Conservation (phyloP, 53 echinoderm and acorn worm species). For the Paracentrotus lividus region DNA sequence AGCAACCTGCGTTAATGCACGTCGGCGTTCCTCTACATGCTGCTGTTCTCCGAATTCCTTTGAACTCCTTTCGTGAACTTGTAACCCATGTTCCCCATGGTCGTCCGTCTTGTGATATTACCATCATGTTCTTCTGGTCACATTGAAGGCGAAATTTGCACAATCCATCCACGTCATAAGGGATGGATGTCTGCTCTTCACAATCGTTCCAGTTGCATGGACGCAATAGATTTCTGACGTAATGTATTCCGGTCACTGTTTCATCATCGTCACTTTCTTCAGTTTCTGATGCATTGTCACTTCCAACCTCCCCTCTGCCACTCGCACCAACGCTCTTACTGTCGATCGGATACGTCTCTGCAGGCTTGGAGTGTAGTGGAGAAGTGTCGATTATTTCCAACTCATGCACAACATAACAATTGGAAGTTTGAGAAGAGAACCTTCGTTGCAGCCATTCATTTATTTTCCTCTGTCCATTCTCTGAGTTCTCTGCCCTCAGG, state of each 20-base stretch:
- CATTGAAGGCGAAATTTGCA: slow-evolving; percentile 56
- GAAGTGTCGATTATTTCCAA: too few relatives aligned
- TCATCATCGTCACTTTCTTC: slow-evolving; percentile 25
- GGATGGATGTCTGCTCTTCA: slow-evolving; percentile 56
- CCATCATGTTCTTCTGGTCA: slow-evolving; percentile 51
- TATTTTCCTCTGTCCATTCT: too few relatives aligned
- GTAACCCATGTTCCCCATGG: slow-evolving; percentile 62
- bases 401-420: too few relatives aligned
- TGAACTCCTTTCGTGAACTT: slow-evolving; percentile 61
- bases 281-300: background rate
- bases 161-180: slow-evolving; percentile 57
- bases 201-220: slow-evolving; percentile 52
- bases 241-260: too few relatives aligned
- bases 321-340: too few relatives aligned
- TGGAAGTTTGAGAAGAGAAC: too few relatives aligned
- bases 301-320: too few relatives aligned
- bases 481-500: too few relatives aligned
- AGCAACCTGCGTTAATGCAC: slow-evolving; percentile 54
- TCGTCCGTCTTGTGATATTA: slow-evolving; percentile 44
- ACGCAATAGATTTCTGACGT: slow-evolving; percentile 19
- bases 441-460: too few relatives aligned
- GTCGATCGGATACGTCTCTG: too few relatives aligned
- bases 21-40: slow-evolving; percentile 48
- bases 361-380: too few relatives aligned
- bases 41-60: slow-evolving; percentile 60